Conservation (phyloP, 2,888 invertebrate species). For the Lithodes maja region DNA sequence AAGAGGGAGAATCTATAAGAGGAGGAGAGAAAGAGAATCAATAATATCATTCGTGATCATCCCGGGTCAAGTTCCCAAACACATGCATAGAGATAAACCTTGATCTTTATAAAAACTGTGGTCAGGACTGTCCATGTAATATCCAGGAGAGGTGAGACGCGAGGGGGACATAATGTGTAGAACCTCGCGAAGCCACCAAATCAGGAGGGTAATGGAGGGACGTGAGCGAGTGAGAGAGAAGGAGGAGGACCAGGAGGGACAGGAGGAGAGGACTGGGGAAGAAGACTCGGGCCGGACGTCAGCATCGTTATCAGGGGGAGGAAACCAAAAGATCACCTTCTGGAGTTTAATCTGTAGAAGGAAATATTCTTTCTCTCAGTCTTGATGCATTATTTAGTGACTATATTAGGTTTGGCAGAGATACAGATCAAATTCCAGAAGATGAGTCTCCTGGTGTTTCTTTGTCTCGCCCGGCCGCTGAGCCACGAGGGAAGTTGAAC, state of each 20-base stretch:
- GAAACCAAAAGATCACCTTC: neutral
- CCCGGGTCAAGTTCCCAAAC: slow-evolving; percentile 34
- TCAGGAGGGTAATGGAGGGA: neutral
- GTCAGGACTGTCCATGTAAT: slow-evolving; percentile 40
- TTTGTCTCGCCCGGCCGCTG: slow-evolving; percentile 27
- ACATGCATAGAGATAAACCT: slow-evolving; percentile 51
- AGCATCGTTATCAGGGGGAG: neutral
- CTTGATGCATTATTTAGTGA: too few species aligned
- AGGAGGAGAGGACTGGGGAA: neutral
- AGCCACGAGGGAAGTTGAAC: slow-evolving; percentile 24
- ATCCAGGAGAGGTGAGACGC: slow-evolving; percentile 24
- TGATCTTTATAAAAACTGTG: slow-evolving; percentile 10
- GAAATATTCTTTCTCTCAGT: neutral
- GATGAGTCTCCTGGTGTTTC: neutral
- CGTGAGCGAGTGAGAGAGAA: neutral
- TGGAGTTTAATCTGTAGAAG: neutral
- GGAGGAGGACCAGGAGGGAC: neutral
- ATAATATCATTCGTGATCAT: slow-evolving; percentile 35
- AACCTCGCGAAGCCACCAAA: neutral
- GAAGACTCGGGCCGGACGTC: slow-evolving; percentile 23
- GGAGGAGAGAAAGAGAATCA: neutral
- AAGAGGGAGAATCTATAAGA: neutral
- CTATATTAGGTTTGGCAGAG: too few species aligned
- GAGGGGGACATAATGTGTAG: neutral
- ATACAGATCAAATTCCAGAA: neutral